Percentiles rank a stretch among this genome's conserved stretches.
phyloP scores from a whole-genome alignment of 2,113 vertebrate species.

The Cebidichthys violaceus region DNA sequence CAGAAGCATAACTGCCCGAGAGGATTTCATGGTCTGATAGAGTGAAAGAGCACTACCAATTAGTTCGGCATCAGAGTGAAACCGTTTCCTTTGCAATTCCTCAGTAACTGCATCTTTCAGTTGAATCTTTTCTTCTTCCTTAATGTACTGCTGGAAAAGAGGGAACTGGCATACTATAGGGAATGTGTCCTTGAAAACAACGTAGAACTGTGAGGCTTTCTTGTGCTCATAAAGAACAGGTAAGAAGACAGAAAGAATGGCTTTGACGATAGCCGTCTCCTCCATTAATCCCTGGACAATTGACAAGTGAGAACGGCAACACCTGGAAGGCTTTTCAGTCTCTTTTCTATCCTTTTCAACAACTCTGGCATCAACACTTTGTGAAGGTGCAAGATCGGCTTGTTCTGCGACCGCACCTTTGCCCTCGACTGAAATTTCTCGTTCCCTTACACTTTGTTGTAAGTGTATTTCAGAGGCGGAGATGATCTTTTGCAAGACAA shows the following conservation, averaged over 20 bases:
- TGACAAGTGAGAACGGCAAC: conserved; percentile 13
- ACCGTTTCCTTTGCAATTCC: conserved; percentile 74
- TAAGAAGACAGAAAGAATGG: conserved; percentile 75
- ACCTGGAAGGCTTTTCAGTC: conserved; percentile 7
- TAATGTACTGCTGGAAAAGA: conserved; percentile 51
- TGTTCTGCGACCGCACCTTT: not conserved
- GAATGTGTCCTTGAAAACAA: conserved; percentile 83
- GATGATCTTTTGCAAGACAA: conserved; percentile 81
- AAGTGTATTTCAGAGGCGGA: conserved; percentile 69
- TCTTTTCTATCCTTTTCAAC: conserved; percentile 20
- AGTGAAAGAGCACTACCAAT: conserved; percentile 77
- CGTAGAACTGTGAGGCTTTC: conserved; percentile 67
- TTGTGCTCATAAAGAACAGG: conserved; percentile 54
- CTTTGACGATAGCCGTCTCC: conserved; percentile 83
- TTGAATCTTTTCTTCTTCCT: conserved; percentile 49
- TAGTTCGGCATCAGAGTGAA: conserved; percentile 70
- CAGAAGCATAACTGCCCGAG: conserved; percentile 82
- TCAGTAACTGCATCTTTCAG: conserved; percentile 75
- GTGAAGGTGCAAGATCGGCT: not conserved
- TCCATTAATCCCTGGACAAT: conserved; percentile 70
- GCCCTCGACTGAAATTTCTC: conserved; percentile 18
- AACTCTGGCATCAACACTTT: not conserved
- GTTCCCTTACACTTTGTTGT: conserved; percentile 25
- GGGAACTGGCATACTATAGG: conserved; percentile 67
- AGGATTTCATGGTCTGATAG: conserved; percentile 79